Evolutionary conservation across 2,113 vertebrate genomes (phyloP).

Genomic region (Spizaetus ornatus): DNA sequence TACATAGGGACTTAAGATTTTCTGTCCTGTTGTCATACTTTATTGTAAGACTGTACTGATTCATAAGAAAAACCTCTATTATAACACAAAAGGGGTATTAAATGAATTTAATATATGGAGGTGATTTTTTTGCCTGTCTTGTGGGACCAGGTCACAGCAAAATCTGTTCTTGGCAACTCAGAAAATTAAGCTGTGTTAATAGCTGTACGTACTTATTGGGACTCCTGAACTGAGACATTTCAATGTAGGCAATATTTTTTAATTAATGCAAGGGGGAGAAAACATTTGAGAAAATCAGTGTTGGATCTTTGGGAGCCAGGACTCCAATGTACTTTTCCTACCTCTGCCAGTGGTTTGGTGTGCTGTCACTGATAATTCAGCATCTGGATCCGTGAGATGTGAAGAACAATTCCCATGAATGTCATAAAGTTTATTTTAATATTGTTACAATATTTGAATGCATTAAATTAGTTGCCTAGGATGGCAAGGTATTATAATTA

Average conservation of each 20-base stretch:
- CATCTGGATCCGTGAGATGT: neutral
- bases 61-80: neutral
- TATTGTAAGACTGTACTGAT: neutral
- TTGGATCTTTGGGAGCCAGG: neutral
- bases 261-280: neutral
- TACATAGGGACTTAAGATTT: neutral
- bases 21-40: neutral
- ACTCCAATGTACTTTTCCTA: neutral
- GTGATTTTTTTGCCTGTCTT: neutral
- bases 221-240: neutral
- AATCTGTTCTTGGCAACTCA: neutral
- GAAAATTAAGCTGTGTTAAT: neutral
- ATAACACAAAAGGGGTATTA: neutral
- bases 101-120: neutral
- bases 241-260: neutral
- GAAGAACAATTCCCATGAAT: neutral
- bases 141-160: neutral
- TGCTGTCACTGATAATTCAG: neutral
- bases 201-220: neutral
- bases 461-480: neutral
- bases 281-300: neutral
- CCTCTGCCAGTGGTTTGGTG: neutral
- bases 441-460: neutral
- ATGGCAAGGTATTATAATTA: neutral
- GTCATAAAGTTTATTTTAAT: neutral